Conservation (phyloP, 2,888 invertebrate genomes). For the Gymnoscelis rufifasciata region DNA sequence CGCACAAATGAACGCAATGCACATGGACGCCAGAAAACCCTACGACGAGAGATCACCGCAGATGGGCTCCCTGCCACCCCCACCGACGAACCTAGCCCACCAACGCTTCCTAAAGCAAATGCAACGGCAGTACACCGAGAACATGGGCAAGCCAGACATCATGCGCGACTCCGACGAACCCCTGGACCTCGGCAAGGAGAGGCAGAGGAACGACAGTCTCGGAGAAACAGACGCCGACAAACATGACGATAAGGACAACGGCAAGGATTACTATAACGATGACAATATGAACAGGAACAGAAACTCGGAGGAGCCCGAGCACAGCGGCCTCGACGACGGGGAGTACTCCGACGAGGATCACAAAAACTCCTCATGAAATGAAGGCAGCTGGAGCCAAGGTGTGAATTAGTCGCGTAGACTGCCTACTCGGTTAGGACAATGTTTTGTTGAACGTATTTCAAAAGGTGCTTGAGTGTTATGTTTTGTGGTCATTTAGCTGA, state of each 20-base stretch:
- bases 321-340: slow-evolving; percentile 64
- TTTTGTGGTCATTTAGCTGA: slow-evolving; percentile 67
- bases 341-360: slow-evolving; percentile 72
- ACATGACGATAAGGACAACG: slow-evolving; percentile 77
- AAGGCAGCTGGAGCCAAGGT: slow-evolving; percentile 29
- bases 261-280: slow-evolving; percentile 56
- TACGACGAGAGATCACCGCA: slow-evolving; percentile 80
- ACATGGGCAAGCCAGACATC: slow-evolving; percentile 76
- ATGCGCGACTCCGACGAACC: slow-evolving; percentile 77
- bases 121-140: slow-evolving; percentile 80
- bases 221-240: slow-evolving; percentile 65
- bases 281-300: slow-evolving; percentile 47
- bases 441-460: slow-evolving; percentile 64
- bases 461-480: slow-evolving; percentile 76
- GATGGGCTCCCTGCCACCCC: slow-evolving; percentile 76
- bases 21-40: slow-evolving; percentile 65
- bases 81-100: slow-evolving; percentile 73
- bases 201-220: slow-evolving; percentile 58
- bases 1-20: slow-evolving; percentile 85
- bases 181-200: slow-evolving; percentile 76
- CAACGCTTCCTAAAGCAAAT: slow-evolving; percentile 82
- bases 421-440: slow-evolving; percentile 49
- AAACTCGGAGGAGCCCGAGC: slow-evolving; percentile 52
- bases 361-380: slow-evolving; percentile 65
- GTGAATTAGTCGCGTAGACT: slow-evolving; percentile 43